These are phyloP conservation scores for Chrysochloris asiatica DNA, from an alignment of 2,113 vertebrate genomes.

Conservation along the genomic window DNA sequence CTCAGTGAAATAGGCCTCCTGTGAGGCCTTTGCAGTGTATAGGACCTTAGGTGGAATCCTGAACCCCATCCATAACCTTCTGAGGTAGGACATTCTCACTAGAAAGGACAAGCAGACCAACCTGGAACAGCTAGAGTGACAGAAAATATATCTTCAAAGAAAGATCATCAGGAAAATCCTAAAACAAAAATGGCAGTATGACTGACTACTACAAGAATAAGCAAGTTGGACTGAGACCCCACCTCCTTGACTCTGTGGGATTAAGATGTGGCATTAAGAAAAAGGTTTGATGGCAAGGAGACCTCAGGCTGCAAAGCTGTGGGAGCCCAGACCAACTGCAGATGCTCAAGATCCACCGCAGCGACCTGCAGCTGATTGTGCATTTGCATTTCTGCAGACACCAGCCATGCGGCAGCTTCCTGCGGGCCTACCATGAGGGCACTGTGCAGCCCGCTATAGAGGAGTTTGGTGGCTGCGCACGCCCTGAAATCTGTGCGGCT, in stretches of 20 bases:
- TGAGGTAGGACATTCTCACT: no score
- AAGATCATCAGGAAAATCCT: no score
- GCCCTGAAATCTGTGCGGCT: conserved; percentile 66
- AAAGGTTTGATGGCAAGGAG: background rate
- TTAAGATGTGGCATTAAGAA: background rate
- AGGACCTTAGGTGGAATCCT: no score
- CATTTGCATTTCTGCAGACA: conserved; percentile 92
- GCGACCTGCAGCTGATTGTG: conserved; percentile 91
- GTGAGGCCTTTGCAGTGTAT: no score
- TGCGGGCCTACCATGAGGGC: conserved; percentile 89
- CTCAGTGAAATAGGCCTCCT: no score
- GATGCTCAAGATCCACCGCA: conserved; percentile 94
- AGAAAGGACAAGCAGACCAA: no score
- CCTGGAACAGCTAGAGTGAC: no score
- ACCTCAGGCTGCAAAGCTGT: conserved; percentile 79
- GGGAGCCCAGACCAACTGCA: conserved; percentile 89
- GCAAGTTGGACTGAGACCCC: background rate
- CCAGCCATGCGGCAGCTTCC: conserved; percentile 88
- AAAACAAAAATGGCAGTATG: no score
- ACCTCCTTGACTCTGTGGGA: background rate
- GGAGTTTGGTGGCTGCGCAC: conserved; percentile 85
- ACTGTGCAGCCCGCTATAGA: conserved; percentile 86
- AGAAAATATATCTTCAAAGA: no score
- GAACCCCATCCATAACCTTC: no score
- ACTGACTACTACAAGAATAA: no score